phyloP scores from a whole-genome alignment of 2,113 vertebrate species.

The Rhabdornis inornatus region DNA sequence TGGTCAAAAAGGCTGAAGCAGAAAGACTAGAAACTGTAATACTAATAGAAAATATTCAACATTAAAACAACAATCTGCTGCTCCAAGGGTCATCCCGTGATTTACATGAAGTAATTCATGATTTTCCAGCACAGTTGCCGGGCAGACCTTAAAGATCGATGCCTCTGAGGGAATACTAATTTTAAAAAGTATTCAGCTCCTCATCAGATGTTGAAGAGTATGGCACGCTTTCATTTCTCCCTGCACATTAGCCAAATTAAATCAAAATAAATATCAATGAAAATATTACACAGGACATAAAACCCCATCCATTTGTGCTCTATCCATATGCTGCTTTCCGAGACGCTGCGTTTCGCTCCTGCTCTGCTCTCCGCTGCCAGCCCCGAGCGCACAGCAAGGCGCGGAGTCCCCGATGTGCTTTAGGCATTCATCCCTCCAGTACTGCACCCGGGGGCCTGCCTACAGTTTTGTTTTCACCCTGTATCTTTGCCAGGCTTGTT shows the following conservation, averaged over 20 bases:
- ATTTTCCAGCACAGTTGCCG: constrained; percentile 32
- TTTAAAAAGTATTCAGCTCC: constrained; percentile 25
- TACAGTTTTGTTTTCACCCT: background rate
- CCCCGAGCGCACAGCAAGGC: background rate
- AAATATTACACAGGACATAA: constrained; percentile 63
- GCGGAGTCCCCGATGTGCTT: constrained; percentile 7
- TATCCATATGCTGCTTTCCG: constrained; percentile 53
- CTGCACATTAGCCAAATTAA: constrained; percentile 62
- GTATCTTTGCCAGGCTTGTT: background rate
- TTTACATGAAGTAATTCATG: constrained; percentile 7
- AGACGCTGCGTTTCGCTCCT: constrained; percentile 4
- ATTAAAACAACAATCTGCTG: background rate
- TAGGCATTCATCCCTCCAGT: constrained; percentile 14
- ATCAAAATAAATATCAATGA: constrained; percentile 65
- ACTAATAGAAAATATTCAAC: background rate
- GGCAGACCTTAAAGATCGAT: constrained; percentile 9
- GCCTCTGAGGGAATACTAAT: constrained; percentile 31
- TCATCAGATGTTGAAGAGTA: constrained; percentile 40
- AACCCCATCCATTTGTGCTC: constrained; percentile 34
- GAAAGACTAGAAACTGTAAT: background rate
- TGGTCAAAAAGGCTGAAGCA: background rate
- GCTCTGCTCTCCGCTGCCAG: constrained; percentile 21
- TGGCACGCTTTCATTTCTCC: background rate
- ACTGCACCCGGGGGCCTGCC: constrained; percentile 21
- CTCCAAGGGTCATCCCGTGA: background rate